These are phyloP conservation scores for Lophotriccus pileatus DNA, from an alignment of 2,797 vertebrate species.

Conservation along the genomic window DNA sequence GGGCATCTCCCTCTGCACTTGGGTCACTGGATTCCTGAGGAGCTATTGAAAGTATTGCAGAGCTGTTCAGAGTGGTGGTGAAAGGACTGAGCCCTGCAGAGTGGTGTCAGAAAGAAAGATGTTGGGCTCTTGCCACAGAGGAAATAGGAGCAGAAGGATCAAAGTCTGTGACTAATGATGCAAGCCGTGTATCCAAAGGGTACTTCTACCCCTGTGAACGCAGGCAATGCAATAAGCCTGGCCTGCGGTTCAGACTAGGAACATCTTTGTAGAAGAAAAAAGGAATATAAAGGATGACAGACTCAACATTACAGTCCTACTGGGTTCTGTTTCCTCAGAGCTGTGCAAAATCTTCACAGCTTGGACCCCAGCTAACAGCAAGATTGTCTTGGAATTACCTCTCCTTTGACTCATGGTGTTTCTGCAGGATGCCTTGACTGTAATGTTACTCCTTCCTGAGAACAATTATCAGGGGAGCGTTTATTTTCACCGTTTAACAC, in stretches of 20 bases:
- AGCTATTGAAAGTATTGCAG: not conserved
- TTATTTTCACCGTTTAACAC: not conserved
- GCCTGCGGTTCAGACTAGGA: not conserved
- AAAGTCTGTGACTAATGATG: constrained; percentile 10
- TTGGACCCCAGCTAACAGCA: not conserved
- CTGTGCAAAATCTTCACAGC: not conserved
- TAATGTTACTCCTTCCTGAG: not conserved
- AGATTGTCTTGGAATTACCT: constrained; percentile 28
- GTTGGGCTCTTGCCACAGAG: not conserved
- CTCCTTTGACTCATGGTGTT: constrained; percentile 22
- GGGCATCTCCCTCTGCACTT: not conserved
- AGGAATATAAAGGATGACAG: not conserved
- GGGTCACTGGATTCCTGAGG: not conserved
- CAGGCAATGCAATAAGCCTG: not conserved
- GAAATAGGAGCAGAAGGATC: constrained; percentile 14
- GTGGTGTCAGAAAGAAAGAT: not conserved
- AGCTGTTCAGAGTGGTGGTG: not conserved
- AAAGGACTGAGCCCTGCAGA: not conserved
- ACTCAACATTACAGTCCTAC: not conserved
- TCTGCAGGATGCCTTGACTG: constrained; percentile 1
- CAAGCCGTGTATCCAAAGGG: not conserved
- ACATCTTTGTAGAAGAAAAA: not conserved
- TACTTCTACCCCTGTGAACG: not conserved
- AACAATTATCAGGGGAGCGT: not conserved
- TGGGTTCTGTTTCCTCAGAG: not conserved